A percentile compares a stretch with the other conserved stretches of the same genome.
These are phyloP conservation scores for Odontamblyopus rebecca DNA, from an alignment of 2,797 vertebrate genomes.

Conservation along the genomic window DNA sequence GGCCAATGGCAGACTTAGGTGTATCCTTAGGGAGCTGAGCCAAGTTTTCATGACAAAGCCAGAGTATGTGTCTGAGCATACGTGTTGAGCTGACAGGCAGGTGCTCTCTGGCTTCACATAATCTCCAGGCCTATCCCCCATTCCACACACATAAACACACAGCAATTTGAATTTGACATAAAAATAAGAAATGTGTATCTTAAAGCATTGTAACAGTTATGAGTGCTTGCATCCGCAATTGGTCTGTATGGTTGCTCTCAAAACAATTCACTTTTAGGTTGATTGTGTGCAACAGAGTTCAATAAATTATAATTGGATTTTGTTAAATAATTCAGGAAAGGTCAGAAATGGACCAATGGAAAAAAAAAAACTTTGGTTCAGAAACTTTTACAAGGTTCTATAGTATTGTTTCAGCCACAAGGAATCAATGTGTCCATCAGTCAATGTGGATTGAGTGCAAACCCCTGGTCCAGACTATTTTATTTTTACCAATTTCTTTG, in stretches of 20 bases:
- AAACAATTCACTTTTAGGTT: neutral
- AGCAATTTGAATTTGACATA: neutral
- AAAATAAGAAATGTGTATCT: neutral
- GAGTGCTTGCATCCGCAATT: neutral
- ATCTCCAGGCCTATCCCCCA: conserved; percentile 44
- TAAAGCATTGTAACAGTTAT: neutral
- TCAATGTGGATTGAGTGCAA: too few species aligned
- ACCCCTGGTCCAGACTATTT: too few species aligned
- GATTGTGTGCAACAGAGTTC: neutral
- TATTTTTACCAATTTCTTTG: neutral
- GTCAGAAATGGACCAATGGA: too few species aligned
- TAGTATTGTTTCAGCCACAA: neutral
- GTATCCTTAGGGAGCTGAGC: conserved; percentile 55
- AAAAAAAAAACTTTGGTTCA: neutral
- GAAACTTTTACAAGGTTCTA: neutral
- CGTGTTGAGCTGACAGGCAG: conserved; percentile 36
- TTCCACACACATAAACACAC: conserved; percentile 11
- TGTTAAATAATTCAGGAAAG: neutral
- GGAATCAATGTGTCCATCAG: too few species aligned
- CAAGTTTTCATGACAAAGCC: conserved; percentile 33
- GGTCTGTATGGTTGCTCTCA: neutral
- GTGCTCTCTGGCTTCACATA: conserved; percentile 44
- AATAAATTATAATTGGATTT: neutral
- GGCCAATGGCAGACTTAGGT: conserved; percentile 56
- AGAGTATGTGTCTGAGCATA: conserved; percentile 28